Conservation (phyloP, 2,888 invertebrate species). For the Ophraella communa region DNA sequence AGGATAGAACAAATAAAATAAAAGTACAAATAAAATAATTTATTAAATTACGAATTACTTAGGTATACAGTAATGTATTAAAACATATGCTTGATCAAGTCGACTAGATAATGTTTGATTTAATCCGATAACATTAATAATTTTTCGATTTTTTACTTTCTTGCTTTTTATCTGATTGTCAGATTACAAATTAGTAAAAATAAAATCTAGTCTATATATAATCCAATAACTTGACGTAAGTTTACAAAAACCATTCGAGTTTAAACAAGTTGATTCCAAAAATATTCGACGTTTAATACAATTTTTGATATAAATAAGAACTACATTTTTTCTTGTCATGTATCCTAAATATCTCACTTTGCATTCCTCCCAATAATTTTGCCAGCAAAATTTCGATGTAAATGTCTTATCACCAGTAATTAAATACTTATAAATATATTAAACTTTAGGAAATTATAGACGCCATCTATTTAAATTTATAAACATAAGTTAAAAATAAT, state of each 20-base stretch:
- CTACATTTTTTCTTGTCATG: too few species aligned
- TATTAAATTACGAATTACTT: neutral
- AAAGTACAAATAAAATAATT: neutral
- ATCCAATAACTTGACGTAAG: neutral
- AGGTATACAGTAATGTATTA: neutral
- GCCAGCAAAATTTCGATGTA: too few species aligned
- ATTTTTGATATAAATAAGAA: neutral
- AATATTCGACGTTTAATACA: too few species aligned
- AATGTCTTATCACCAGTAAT: neutral
- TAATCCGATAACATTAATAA: too few species aligned
- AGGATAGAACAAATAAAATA: neutral
- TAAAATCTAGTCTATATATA: too few species aligned
- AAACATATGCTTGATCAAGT: neutral
- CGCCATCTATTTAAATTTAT: neutral
- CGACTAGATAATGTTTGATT: neutral
- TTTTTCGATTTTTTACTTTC: neutral
- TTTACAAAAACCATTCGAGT: neutral
- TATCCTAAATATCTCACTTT: too few species aligned
- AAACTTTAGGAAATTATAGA: neutral
- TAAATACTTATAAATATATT: neutral
- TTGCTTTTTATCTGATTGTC: neutral
- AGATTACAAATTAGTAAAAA: neutral
- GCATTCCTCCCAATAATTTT: too few species aligned
- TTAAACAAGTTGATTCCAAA: neutral
- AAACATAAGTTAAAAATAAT: conserved; percentile 8